phyloP scores from a whole-genome alignment of 2,797 vertebrate genomes.

The Rhynchonycteris naso region DNA sequence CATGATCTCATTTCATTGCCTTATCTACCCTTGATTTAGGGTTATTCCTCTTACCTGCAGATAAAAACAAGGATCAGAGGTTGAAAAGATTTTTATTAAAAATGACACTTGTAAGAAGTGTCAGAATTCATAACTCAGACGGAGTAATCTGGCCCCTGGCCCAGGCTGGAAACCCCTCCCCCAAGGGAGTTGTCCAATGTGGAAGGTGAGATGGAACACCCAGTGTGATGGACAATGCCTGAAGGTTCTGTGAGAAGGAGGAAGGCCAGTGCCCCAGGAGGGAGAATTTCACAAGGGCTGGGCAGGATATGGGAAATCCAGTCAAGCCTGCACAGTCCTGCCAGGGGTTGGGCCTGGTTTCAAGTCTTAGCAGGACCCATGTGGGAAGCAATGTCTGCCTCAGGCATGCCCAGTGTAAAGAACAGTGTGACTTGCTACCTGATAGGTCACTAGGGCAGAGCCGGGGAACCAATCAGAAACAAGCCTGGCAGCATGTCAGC shows the following conservation, averaged over 20 bases:
- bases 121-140: neutral
- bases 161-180: neutral
- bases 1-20: neutral
- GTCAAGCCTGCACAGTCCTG: neutral
- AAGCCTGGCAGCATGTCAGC: neutral
- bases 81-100: constrained; percentile 9
- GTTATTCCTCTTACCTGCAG: constrained; percentile 18
- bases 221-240: neutral
- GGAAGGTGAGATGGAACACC: neutral
- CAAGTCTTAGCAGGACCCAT: neutral
- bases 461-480: neutral
- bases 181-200: neutral
- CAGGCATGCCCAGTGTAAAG: neutral
- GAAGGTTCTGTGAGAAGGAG: neutral
- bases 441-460: neutral
- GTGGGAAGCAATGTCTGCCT: neutral
- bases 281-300: neutral
- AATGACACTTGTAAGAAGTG: neutral
- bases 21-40: neutral
- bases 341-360: neutral
- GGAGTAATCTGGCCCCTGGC: neutral
- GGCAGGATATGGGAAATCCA: neutral
- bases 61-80: constrained; percentile 38
- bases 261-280: neutral
- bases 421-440: neutral